A percentile compares a stretch with the other conserved stretches of the same genome.
phyloP scores from a whole-genome alignment of 2,888 invertebrate species.

The Carterocephalus palaemon region DNA sequence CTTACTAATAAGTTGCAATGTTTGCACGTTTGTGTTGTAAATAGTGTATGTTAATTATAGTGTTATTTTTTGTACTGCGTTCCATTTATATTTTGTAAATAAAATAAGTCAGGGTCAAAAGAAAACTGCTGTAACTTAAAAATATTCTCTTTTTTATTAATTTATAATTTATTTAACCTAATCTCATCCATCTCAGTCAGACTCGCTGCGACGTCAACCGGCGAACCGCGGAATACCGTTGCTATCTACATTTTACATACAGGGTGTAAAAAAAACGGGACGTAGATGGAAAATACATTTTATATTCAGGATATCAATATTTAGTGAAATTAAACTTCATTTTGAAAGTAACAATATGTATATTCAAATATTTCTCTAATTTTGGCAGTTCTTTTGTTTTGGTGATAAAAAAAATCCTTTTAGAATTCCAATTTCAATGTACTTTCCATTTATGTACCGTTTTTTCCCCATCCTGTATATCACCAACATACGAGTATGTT shows the following conservation, averaged over 20 bases:
- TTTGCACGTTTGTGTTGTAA: background rate
- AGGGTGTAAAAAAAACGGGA: too few species aligned
- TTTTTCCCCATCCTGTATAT: too few species aligned
- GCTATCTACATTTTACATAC: constrained; percentile 50
- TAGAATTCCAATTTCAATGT: too few species aligned
- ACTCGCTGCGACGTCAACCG: constrained; percentile 54
- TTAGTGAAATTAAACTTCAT: too few species aligned
- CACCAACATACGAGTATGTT: constrained; percentile 15
- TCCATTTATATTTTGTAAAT: constrained; percentile 31
- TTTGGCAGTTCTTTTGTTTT: constrained; percentile 43
- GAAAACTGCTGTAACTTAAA: constrained; percentile 53
- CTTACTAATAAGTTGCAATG: too few species aligned
- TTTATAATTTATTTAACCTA: constrained; percentile 72
- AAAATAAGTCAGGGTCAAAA: constrained; percentile 28
- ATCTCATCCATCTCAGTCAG: constrained; percentile 66
- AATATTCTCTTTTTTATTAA: constrained; percentile 75
- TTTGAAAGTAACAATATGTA: too few species aligned
- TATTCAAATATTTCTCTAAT: too few species aligned
- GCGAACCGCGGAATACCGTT: constrained; percentile 60
- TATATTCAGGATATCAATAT: too few species aligned
- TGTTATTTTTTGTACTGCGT: constrained; percentile 11
- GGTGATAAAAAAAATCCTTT: constrained; percentile 30
- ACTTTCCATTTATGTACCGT: too few species aligned
- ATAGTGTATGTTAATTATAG: constrained; percentile 1
- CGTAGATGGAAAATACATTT: too few species aligned